Conservation (phyloP, 1,140 invertebrate genomes). For the Drosophila oshimai region DNA sequence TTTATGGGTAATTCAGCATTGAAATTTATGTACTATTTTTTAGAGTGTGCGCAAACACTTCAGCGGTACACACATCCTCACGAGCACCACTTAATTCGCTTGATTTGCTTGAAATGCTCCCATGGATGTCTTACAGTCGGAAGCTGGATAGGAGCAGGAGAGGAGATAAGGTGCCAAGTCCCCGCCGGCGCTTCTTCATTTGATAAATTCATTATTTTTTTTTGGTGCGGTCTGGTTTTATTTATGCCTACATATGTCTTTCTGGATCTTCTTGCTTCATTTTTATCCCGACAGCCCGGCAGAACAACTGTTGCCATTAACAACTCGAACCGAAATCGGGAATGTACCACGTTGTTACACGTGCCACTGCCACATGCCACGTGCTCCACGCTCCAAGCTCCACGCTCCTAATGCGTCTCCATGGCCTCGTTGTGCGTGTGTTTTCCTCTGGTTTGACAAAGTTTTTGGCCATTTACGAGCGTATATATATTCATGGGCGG, state of each 20-base stretch:
- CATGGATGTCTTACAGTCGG: constrained; percentile 7
- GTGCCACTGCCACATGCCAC: constrained; percentile 58
- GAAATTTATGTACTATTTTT: no score
- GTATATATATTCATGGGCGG: constrained; percentile 34
- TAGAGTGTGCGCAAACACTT: constrained; percentile 9
- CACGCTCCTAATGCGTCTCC: constrained; percentile 69
- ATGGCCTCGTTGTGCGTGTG: constrained; percentile 65
- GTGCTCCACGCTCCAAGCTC: constrained; percentile 20
- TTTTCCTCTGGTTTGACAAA: constrained; percentile 54
- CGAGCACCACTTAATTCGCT: constrained; percentile 64
- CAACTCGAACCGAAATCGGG: constrained; percentile 50
- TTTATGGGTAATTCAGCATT: no score
- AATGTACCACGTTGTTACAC: constrained; percentile 25
- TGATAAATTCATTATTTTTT: constrained; percentile 30
- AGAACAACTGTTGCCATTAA: constrained; percentile 81
- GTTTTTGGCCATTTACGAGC: constrained; percentile 55
- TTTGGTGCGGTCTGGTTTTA: constrained; percentile 25
- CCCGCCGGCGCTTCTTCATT: constrained; percentile 22
- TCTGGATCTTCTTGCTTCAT: not conserved
- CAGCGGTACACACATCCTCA: constrained; percentile 21
- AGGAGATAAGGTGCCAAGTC: constrained; percentile 32
- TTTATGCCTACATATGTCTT: constrained; percentile 48
- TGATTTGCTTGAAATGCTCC: constrained; percentile 55
- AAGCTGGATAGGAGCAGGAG: no score
- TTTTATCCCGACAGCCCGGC: constrained; percentile 28